A percentile compares a stretch with the other conserved stretches of the same genome.
Evolutionary conservation across 2,888 invertebrate species (phyloP).

Genomic region (Amblyteles armatorius): DNA sequence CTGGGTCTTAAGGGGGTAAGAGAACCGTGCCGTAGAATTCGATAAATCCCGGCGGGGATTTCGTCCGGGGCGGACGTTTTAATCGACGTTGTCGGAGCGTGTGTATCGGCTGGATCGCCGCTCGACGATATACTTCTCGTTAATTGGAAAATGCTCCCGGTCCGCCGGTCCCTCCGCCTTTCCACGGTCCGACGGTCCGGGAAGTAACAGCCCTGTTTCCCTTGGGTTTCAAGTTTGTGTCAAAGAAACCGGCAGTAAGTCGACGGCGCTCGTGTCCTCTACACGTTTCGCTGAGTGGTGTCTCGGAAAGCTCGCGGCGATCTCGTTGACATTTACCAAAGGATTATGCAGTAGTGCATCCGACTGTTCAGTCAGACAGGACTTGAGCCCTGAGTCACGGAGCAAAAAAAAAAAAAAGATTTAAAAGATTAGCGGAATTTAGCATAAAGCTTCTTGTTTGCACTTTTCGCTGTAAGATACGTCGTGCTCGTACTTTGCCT

Average conservation of each 20-base stretch:
- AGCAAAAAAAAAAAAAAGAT: neutral
- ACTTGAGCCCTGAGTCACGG: neutral
- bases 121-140: constrained; percentile 37
- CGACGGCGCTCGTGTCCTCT: neutral
- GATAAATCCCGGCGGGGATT: constrained; percentile 41
- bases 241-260: constrained; percentile 6
- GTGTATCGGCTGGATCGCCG: neutral
- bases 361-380: neutral
- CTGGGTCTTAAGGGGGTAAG: neutral
- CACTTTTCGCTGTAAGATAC: neutral
- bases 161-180: constrained; percentile 20
- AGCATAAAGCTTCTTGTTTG: constrained; percentile 11
- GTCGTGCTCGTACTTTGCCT: neutral
- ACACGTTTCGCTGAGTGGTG: neutral
- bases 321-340: neutral
- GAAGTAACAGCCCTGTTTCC: constrained; percentile 20
- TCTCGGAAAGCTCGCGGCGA: neutral
- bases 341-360: constrained; percentile 1
- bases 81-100: constrained; percentile 72
- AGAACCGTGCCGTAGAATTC: constrained; percentile 20
- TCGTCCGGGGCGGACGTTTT: constrained; percentile 69
- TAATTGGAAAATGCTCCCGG: constrained; percentile 32
- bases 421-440: constrained; percentile 1
- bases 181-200: neutral
- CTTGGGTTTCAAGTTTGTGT: constrained; percentile 16